Percentiles rank a stretch among this genome's conserved stretches.
These are phyloP conservation scores for Gallinago paraguaiae DNA, from an alignment of 2,113 vertebrate species.

Conservation along the genomic window DNA sequence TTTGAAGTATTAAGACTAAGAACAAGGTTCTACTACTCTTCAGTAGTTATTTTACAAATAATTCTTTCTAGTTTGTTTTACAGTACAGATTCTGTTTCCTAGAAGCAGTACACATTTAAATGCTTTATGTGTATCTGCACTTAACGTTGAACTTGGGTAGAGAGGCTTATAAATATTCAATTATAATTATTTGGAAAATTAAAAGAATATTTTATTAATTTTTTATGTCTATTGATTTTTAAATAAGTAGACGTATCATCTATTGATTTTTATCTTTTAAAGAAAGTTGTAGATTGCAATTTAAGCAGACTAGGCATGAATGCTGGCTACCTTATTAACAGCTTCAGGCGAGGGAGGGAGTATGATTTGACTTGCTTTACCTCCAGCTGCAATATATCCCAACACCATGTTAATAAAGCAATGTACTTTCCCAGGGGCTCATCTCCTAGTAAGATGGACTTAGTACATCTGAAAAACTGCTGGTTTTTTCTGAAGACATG, in stretches of 20 bases:
- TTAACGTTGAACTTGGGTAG: not conserved
- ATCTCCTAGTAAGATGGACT: not conserved
- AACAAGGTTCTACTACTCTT: not conserved
- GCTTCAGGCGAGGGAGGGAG: not conserved
- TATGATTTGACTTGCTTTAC: not conserved
- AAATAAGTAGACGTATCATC: not conserved
- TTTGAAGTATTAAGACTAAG: not conserved
- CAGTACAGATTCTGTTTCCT: not conserved
- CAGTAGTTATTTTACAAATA: not conserved
- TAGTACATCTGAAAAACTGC: not conserved
- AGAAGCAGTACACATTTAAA: not conserved
- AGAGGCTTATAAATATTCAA: constrained; percentile 23
- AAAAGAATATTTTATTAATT: constrained; percentile 32
- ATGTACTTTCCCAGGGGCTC: not conserved
- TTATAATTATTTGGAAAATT: constrained; percentile 23
- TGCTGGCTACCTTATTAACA: not conserved
- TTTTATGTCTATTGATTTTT: constrained; percentile 32
- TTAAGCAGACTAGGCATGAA: not conserved
- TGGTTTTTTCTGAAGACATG: not conserved
- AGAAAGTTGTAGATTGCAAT: not conserved
- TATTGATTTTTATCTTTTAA: constrained; percentile 18
- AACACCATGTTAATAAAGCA: not conserved
- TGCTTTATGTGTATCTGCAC: not conserved
- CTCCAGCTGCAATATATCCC: not conserved
- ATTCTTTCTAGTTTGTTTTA: not conserved